A percentile compares a stretch with the other conserved stretches of the same genome.
Conservation (phyloP, 2,113 vertebrate genomes). For the Protobothrops flavoviridis region DNA sequence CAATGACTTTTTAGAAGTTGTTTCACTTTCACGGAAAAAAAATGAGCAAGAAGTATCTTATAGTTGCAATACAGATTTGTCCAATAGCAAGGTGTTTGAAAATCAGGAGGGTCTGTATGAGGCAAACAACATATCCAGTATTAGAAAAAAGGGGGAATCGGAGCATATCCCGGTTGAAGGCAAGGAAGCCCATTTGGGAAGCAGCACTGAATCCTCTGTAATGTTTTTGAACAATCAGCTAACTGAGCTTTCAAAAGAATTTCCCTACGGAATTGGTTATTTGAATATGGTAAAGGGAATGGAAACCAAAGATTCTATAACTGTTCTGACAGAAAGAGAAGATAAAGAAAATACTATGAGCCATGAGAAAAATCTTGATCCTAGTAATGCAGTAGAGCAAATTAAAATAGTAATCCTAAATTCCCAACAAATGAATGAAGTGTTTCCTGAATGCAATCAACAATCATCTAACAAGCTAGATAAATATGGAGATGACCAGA, state of each 20-base stretch:
- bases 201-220: neutral
- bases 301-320: conserved; percentile 15
- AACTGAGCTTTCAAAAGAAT: conserved; percentile 70
- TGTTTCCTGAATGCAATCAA: conserved; percentile 44
- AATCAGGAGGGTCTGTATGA: conserved; percentile 26
- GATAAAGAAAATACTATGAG: conserved; percentile 23
- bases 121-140: neutral
- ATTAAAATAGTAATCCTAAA: conserved; percentile 55
- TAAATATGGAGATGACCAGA: conserved; percentile 4
- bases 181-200: neutral
- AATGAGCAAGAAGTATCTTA: neutral
- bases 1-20: neutral
- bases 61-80: conserved; percentile 8
- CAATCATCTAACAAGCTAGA: neutral
- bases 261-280: conserved; percentile 74
- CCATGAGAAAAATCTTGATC: conserved; percentile 15
- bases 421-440: conserved; percentile 54
- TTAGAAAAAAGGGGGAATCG: neutral
- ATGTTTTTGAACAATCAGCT: conserved; percentile 66
- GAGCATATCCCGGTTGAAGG: neutral
- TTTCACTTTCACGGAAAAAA: conserved; percentile 26
- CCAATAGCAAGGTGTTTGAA: neutral
- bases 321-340: neutral
- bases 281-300: neutral
- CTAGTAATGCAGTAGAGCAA: conserved; percentile 40